phyloP scores from a whole-genome alignment of 53 echinoderm and acorn worm genomes.

The Zoroaster sp. region DNA sequence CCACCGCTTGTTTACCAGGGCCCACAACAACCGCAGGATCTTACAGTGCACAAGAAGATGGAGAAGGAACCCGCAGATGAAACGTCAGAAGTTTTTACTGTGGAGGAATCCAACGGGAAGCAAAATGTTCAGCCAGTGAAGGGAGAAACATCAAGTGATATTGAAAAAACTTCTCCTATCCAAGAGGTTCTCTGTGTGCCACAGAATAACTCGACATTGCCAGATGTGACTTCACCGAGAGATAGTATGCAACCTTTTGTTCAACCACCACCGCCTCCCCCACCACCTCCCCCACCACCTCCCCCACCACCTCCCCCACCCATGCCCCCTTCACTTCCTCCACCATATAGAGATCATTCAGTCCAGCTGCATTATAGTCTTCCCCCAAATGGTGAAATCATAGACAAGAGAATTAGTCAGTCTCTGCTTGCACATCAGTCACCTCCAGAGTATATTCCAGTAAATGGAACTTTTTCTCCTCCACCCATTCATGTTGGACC shows the following conservation, averaged over 20 bases:
- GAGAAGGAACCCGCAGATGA: not conserved
- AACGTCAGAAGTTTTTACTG: not conserved
- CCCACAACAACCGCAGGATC: conserved; percentile 27
- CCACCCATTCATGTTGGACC: conserved; percentile 49
- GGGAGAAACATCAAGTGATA: not conserved
- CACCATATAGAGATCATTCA: not conserved
- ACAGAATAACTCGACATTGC: not conserved
- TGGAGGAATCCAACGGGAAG: conserved; percentile 12
- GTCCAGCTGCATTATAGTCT: not conserved
- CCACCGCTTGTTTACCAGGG: conserved; percentile 50
- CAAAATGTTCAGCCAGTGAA: not conserved
- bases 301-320: conserved; percentile 30
- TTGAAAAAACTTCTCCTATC: not conserved
- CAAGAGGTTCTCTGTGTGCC: not conserved
- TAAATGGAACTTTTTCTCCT: not conserved
- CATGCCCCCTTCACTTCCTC: not conserved
- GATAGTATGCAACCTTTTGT: not conserved
- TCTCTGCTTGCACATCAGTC: conserved; percentile 11
- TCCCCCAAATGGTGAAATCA: not conserved
- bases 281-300: no score
- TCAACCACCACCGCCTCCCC: conserved; percentile 35
- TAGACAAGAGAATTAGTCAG: not conserved
- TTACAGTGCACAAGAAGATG: not conserved
- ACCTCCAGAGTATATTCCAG: not conserved
- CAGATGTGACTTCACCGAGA: conserved; percentile 5